Base-by-base conservation (phyloP, 2,888 invertebrate genomes). In the Gordius sp. region DNA sequence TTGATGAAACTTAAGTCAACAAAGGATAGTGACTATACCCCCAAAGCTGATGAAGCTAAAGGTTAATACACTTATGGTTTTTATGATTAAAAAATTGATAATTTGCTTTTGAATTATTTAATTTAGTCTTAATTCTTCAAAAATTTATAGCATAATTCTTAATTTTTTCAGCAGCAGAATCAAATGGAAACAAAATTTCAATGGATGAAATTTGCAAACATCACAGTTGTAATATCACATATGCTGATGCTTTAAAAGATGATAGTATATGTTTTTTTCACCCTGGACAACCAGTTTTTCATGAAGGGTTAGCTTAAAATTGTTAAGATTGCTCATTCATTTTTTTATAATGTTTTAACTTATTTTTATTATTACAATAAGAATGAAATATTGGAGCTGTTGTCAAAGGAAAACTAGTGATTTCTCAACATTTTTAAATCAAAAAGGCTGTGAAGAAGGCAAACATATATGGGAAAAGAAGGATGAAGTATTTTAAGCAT, bases 381-480 rank as follows among this genome's bases (percentile, higher is more conserved):
- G 71, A 0, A 72, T 89, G 67, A 93, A 93, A 68, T 93, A 78
- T 69, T 93, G 91, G 91, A 81, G 86, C 0, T 99, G 97, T 67
- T 97, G 97, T 66, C 78, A 81, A 63, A 80, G 79, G 65, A 78
- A 79, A 65, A 93, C 93, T 0, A 79, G 83, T 1, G 93, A 99
- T 67, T 99, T 99, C 67, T 77, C 81, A 58, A 77, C 76, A 1
- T 99, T 97, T 66, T 73, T 97, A 58, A 80, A 78, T 58, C 93
- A 93, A 73, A 78, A 76, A 56, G 97, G 97, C 0, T 99, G 97
- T 66, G 74, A 75, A 2, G 73, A 74, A 59, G 91, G 87, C 2
- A 74, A 74, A 55, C 97, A 97, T 71, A 18, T 20, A n/a, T 47
- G 47, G 47, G 20, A 47, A 8, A 47, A 47, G 13, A 20, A 47